A percentile compares a stretch with the other conserved stretches of the same genome.
These are phyloP conservation scores for Porites divaricata DNA, from an alignment of 92 coral and sea anemone species.

Conservation along the genomic window DNA sequence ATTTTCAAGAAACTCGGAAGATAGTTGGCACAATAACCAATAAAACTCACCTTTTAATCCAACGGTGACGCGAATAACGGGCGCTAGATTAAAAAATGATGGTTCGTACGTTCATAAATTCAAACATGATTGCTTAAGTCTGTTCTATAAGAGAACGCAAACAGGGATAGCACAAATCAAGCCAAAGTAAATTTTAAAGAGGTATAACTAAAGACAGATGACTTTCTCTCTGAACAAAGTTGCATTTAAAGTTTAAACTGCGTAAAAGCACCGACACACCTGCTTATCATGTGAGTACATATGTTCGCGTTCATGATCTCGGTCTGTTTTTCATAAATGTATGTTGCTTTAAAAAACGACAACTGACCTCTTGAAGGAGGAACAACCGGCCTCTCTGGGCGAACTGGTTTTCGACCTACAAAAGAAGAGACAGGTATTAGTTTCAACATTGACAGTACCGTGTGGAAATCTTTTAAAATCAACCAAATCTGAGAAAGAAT, in stretches of 20 bases:
- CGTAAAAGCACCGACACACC: too few relatives aligned
- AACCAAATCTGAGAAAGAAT: background rate
- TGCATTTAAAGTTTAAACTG: background rate
- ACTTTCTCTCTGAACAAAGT: background rate
- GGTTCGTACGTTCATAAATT: too few relatives aligned
- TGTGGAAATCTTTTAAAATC: background rate
- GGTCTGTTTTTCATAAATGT: too few relatives aligned
- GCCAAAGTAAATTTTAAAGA: too few relatives aligned
- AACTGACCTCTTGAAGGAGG: slow-evolving; percentile 40
- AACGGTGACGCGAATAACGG: slow-evolving; percentile 19
- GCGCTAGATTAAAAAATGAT: slow-evolving; percentile 6
- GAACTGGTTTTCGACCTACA: slow-evolving; percentile 31
- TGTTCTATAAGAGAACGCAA: too few relatives aligned
- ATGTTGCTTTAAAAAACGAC: background rate
- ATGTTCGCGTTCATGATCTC: too few relatives aligned
- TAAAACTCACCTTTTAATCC: slow-evolving; percentile 26
- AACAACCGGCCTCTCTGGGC: slow-evolving; percentile 36
- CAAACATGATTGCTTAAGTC: too few relatives aligned
- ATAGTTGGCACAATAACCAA: background rate
- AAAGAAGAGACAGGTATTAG: background rate
- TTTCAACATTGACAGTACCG: background rate
- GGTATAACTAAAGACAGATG: too few relatives aligned
- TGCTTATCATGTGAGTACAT: too few relatives aligned
- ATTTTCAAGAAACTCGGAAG: too few relatives aligned
- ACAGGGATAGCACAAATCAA: too few relatives aligned